Base-by-base conservation (phyloP, 1,140 invertebrate genomes). In the Scaptomyza pallida region DNA sequence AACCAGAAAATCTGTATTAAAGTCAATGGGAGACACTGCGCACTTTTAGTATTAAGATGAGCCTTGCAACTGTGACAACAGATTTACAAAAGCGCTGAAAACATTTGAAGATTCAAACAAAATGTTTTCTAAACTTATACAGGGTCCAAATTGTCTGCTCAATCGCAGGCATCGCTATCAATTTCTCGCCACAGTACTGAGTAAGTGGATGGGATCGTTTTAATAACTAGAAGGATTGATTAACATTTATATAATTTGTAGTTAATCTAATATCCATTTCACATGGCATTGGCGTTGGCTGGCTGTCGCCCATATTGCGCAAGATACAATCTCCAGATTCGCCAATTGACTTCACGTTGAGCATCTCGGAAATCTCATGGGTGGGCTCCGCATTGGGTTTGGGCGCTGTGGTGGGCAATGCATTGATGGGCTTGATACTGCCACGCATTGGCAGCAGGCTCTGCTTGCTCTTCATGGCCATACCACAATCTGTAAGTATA, bases 81-180 rank as follows among this genome's bases (percentile, higher is more conserved):
- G 23, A 6, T 13, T 47, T 47, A 19, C 19, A 47, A n/a, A 19
- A 16, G 13, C 33, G 19, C 21, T 43, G 17, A 10, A 9, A 5
- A 35, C 6, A 12, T 51, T 17, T 33, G 15, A 41, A 13, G 15
- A 9, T 15, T 8, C n/a, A n/a, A 1, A 16, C 19, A 81, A 67
- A 67, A 89, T 88, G 81, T 60, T 79, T 0, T 8, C 1, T 0
- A 72, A 67, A 56, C 12, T 83, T 0, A 17, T 79, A n/a, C 21
- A 64, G 12, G 44, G 48, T 5, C 67, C 88, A 0, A 61, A 72
- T 3, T 75, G 78, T 35, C 23, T 90, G 40, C 68, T 90, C 2
- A 89, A 86, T 44, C 50, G 44, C 17, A 71, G 89, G 10, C 85
- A 81, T 56, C 79, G 89, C 3, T 69, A 75, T n/a, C 89, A 90